Base-by-base conservation (phyloP, 2,888 invertebrate genomes). In the Agelastica alni region DNA sequence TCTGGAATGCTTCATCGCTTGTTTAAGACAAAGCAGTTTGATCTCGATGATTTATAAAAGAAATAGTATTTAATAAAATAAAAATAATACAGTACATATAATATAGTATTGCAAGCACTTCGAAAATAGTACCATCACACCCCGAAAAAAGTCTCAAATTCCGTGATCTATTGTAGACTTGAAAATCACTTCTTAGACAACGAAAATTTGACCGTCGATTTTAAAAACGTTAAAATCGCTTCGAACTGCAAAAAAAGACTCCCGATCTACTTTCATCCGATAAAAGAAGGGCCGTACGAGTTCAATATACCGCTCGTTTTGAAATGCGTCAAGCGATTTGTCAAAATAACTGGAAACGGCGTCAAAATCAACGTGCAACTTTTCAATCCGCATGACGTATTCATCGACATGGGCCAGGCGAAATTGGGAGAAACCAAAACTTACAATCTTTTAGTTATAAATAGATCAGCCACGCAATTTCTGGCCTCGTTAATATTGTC, bases 341-440 rank as follows among this genome's bases (percentile, higher is more conserved):
- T 86, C 12, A 76, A 69, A 14, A 73, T 86, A 31, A 77, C 64
- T 61, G 86, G 86, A 52, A 82, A 83, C 78, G 85, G 84, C 7
- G 76, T 78, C 12, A 59, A 64, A 18, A 58, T 72, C 3, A 65
- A 76, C 66, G 61, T 81, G 4, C 67, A 69, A 44, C 61, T 80
- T 18, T 64, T 69, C 9, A 71, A 78, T 54, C 62, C 71, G 1
- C 63, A 63, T 3, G 75, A 80, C 51, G 77, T 75, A 61, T 69
- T 72, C 13, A 60, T 80, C 20, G 70, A 79, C 61, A 69, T 81
- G 16, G 79, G 79, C 2, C 52, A 67, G 2, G 64, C 73, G 1
- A 44, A 66, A 13, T 75, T 83, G 0, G 83, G 83, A 0, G 79
- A 81, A 55, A 78, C 75, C 30, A 77, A 78, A 10, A 73, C 78